phyloP scores from a whole-genome alignment of 1,140 invertebrate genomes.

The Brachionus calyciflorus region DNA sequence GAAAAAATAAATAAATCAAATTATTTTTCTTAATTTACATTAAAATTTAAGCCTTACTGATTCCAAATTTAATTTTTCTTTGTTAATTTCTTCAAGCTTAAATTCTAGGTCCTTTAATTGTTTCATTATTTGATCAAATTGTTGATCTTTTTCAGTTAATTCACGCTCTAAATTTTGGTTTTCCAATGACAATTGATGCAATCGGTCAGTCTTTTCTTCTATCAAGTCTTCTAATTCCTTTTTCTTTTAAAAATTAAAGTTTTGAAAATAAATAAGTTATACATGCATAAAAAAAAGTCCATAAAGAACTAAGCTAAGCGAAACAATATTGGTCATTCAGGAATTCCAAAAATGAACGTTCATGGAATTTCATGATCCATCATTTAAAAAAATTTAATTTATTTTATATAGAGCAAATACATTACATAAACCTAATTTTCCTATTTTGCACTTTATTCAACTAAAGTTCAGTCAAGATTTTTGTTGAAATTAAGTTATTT shows the following conservation, averaged over 20 bases:
- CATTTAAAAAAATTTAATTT: too few relatives aligned
- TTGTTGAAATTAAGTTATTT: too few relatives aligned
- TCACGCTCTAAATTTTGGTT: conserved; percentile 17
- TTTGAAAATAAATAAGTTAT: too few relatives aligned
- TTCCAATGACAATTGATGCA: background rate
- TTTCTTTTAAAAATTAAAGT: background rate
- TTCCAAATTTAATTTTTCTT: background rate
- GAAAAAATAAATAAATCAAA: background rate
- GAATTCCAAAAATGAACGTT: too few relatives aligned
- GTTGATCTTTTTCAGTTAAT: conserved; percentile 13
- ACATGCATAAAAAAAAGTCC: too few relatives aligned
- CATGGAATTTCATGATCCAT: too few relatives aligned
- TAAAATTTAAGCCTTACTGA: background rate
- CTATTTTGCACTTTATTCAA: too few relatives aligned
- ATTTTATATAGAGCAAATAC: too few relatives aligned
- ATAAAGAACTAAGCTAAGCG: too few relatives aligned
- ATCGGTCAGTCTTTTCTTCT: background rate
- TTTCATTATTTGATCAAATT: background rate
- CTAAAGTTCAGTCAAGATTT: too few relatives aligned
- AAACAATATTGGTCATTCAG: too few relatives aligned
- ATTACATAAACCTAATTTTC: too few relatives aligned
- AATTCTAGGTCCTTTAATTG: conserved; percentile 4
- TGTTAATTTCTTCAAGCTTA: conserved; percentile 3
- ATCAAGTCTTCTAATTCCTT: conserved; percentile 17
- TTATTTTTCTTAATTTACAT: background rate